Evolutionary conservation across 2,113 vertebrate species (phyloP).

Genomic region (Heliornis fulica): DNA sequence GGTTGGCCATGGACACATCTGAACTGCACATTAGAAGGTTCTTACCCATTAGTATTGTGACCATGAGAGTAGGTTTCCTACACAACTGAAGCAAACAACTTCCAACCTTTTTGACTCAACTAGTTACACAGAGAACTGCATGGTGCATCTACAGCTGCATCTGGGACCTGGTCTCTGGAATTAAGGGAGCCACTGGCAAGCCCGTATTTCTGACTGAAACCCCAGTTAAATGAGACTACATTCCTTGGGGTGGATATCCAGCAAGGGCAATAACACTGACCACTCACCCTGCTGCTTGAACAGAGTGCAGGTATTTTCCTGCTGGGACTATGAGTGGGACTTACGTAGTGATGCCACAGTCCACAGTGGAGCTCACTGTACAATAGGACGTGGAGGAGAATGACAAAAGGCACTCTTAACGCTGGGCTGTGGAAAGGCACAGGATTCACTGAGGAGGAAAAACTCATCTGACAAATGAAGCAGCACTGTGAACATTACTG

Average conservation of each 20-base stretch:
- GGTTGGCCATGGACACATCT: not conserved
- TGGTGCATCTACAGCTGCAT: not conserved
- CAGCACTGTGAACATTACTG: not conserved
- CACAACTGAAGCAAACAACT: not conserved
- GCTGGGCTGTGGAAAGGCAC: not conserved
- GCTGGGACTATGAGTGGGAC: not conserved
- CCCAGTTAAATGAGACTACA: not conserved
- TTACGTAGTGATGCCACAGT: not conserved
- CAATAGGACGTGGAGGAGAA: not conserved
- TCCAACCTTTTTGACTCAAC: not conserved
- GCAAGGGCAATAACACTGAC: not conserved
- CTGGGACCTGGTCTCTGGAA: not conserved
- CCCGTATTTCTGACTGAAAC: not conserved
- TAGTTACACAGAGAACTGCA: not conserved
- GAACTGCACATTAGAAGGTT: not conserved
- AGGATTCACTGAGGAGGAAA: constrained; percentile 3
- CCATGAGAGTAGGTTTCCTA: not conserved
- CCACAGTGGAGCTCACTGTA: not conserved
- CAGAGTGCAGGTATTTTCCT: not conserved
- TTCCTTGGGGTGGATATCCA: not conserved
- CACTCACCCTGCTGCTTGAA: not conserved
- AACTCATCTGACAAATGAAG: constrained; percentile 29
- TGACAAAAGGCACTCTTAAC: not conserved
- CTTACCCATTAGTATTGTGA: not conserved
- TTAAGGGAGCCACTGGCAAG: not conserved